Percentiles rank a stretch among this genome's conserved stretches.
phyloP scores from a whole-genome alignment of 2,113 vertebrate genomes.

The Percopsis transmontana region DNA sequence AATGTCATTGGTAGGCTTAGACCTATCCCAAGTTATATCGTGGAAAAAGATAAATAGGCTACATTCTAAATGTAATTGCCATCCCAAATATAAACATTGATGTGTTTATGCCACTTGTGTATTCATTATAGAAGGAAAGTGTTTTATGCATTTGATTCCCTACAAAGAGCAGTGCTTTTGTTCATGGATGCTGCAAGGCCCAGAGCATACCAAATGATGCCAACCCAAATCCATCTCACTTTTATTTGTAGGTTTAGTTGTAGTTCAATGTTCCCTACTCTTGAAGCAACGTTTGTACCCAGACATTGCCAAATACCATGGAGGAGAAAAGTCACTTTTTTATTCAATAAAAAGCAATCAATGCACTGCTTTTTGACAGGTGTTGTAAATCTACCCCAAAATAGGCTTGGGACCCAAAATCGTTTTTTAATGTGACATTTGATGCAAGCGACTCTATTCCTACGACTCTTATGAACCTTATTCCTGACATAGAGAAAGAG shows the following conservation, averaged over 20 bases:
- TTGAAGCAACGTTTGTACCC: background rate
- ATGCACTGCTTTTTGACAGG: background rate
- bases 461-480: constrained; percentile 30
- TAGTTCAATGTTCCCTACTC: no score
- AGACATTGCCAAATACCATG: background rate
- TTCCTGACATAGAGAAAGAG: constrained; percentile 39
- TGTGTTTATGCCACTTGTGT: constrained; percentile 29
- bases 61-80: no score
- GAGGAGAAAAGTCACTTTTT: background rate
- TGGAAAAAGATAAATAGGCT: no score
- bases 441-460: constrained; percentile 14
- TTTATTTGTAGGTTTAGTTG: no score
- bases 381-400: background rate
- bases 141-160: constrained; percentile 12
- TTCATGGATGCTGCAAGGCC: constrained; percentile 12
- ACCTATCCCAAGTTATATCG: no score
- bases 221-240: no score
- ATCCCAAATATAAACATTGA: constrained; percentile 3
- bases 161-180: constrained; percentile 24
- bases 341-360: background rate
- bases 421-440: background rate
- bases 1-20: no score
- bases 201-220: no score
- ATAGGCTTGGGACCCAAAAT: background rate
- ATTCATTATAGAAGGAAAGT: constrained; percentile 44